Evolutionary conservation across 2,797 vertebrate genomes (phyloP), one percentile per base, ranked within the genome.

Genomic region (Taenioides sp.): DNA sequence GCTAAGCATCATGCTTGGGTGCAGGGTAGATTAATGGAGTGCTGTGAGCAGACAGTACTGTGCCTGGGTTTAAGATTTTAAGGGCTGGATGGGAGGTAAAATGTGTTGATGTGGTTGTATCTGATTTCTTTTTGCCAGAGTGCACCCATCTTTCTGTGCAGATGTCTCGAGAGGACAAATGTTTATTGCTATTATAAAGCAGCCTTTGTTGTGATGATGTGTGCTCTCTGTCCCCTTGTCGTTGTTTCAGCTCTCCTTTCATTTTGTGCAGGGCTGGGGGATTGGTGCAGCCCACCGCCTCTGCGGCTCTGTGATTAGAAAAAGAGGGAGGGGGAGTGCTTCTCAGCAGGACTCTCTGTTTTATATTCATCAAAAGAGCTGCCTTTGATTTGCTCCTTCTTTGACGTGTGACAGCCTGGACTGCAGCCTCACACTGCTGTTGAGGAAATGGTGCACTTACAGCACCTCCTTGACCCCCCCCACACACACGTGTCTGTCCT

Each of bases 341-440:
- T 93, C 93, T 92, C 94, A 93, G 93, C 93, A 92, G 91, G 92
- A 89, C 89, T 91, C 89, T 92, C 92, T 93, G 93, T 94, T 95
- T 94, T 94, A 94, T 95, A 95, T 95, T 94, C 94, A 94, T 95
- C 94, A 94, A 94, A 95, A 94, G 94, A 92, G 92, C 92, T 93
- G 80, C 89, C 92, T 94, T 94, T 95, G 93, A 95, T 95, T 94
- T 91, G 91, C 92, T 94, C 91, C 92, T 85, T 89, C 93, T 94
- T 92, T 94, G 93, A 93, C 93, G 86, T 91, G 92, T 93, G 92
- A 92, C 93, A 91, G 89, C 79, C 73, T 85, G 86, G 89, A 88
- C 93, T 93, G 92, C 87, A 87, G 87, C 90, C 91, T 83, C 82
- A 83, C 84, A 88, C 84, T 83, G 74, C 88, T 89, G 87, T 91